Base-by-base conservation (phyloP, 1,140 invertebrate species). In the Zaprionus taronus region DNA sequence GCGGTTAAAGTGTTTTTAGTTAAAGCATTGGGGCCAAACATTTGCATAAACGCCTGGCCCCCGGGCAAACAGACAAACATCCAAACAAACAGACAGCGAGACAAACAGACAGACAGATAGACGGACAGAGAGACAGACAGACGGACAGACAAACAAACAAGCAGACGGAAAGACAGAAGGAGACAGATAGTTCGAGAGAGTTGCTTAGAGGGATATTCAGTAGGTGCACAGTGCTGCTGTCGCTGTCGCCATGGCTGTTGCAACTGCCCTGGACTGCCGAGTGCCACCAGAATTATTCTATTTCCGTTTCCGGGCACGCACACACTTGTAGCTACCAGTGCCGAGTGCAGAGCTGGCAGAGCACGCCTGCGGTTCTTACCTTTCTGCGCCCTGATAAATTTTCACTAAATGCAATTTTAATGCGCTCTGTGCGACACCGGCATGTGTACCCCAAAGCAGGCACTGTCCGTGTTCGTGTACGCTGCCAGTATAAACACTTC, bases 371-470 rank as follows among this genome's bases (percentile, higher is more conserved):
- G 86, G 86, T 82, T 70, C 60, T 64, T 68, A 77, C 79, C 85
- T 81, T 80, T 81, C 81, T 75, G 72, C 85, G 68, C 69, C 74
- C 69, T 80, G 75, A 77, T 90, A 89, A 82, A 90, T 89, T 85
- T 80, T 72, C 72, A 85, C 81, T 90, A 90, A 90, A 90, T 90
- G 85, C 85, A 90, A 67, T 90, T 90, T 90, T 90, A 90, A 90
- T 90, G 85, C 70, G 68, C 79, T 72, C 65, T 76, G 71, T 60
- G 53, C 47, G 44, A 55, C 17, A 75, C 70, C 57, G 36, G 20
- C 20, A 20, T 20, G 20, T 20, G 20, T 20, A 20, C 1, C 20
- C 20, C 1, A 17, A 51, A 22, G 53, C 28, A 51, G 24, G 15
- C 57, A 64, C 12, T 26, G 20, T 34, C 26, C 14, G 3, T 47